These are phyloP conservation scores for Scolanthus callimorphus DNA, from an alignment of 92 coral and sea anemone genomes.

Conservation along the genomic window DNA sequence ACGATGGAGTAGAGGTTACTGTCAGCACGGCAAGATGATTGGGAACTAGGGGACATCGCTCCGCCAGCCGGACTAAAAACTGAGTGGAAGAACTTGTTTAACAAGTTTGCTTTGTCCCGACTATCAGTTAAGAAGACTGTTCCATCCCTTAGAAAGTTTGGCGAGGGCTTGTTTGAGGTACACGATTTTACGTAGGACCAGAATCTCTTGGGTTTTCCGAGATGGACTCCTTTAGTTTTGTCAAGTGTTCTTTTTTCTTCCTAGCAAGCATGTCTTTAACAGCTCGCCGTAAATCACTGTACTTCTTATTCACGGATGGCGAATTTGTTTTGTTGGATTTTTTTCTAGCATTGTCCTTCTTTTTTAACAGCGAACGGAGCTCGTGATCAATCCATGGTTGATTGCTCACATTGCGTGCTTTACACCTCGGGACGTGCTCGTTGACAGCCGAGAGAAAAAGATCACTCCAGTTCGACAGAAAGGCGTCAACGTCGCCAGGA, in stretches of 20 bases:
- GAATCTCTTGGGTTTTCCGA: constrained; percentile 34
- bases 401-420: constrained; percentile 16
- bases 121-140: constrained; percentile 21
- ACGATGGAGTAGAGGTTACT: no score
- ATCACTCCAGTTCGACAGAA: constrained; percentile 52
- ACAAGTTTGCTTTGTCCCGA: constrained; percentile 13
- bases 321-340: background rate
- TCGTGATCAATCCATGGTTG: constrained; percentile 64
- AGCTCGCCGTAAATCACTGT: background rate
- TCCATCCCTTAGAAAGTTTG: constrained; percentile 35
- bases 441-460: constrained; percentile 53
- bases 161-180: constrained; percentile 9
- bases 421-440: constrained; percentile 43
- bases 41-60: no score
- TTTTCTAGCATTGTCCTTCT: background rate
- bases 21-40: no score
- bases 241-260: constrained; percentile 37
- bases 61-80: constrained; percentile 34
- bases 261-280: constrained; percentile 23
- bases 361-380: constrained; percentile 22
- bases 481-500: constrained; percentile 33
- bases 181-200: constrained; percentile 29
- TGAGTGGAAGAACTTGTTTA: constrained; percentile 43
- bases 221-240: constrained; percentile 26
- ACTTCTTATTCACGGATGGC: background rate